Evolutionary conservation across 2,888 invertebrate genomes (phyloP).

Genomic region (Apomyelois bistriatella): DNA sequence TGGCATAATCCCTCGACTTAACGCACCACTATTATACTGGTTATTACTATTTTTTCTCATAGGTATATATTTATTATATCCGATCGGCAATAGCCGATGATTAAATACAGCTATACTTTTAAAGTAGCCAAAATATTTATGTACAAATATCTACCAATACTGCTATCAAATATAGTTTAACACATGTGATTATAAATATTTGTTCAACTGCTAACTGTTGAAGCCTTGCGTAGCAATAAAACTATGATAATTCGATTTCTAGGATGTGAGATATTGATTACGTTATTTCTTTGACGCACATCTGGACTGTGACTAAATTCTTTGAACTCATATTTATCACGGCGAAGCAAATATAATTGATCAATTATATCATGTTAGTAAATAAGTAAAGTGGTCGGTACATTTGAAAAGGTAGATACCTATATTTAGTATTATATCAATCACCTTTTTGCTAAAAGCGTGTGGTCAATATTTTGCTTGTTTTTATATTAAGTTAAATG

Average conservation of each 20-base stretch:
- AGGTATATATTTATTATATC: too few species aligned
- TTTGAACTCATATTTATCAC: slow-evolving; percentile 4
- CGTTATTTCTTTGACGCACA: slow-evolving; percentile 1
- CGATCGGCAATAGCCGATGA: too few species aligned
- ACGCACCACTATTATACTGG: too few species aligned
- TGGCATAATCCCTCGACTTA: too few species aligned
- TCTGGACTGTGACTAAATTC: not conserved
- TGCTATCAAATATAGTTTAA: too few species aligned
- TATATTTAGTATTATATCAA: not conserved
- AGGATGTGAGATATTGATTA: not conserved
- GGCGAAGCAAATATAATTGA: not conserved
- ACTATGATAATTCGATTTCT: not conserved
- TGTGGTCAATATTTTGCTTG: not conserved
- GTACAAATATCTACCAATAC: too few species aligned
- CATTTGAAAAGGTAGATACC: not conserved
- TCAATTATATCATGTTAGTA: not conserved
- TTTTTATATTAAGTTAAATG: not conserved
- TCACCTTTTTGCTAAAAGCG: slow-evolving; percentile 1
- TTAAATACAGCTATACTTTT: too few species aligned
- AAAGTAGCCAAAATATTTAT: too few species aligned
- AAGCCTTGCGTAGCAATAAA: not conserved
- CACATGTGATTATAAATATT: too few species aligned
- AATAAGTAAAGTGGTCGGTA: not conserved
- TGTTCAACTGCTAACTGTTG: too few species aligned
- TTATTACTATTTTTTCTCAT: too few species aligned